Conservation (phyloP, 2,113 vertebrate genomes). For the Lampris megalopsis region DNA sequence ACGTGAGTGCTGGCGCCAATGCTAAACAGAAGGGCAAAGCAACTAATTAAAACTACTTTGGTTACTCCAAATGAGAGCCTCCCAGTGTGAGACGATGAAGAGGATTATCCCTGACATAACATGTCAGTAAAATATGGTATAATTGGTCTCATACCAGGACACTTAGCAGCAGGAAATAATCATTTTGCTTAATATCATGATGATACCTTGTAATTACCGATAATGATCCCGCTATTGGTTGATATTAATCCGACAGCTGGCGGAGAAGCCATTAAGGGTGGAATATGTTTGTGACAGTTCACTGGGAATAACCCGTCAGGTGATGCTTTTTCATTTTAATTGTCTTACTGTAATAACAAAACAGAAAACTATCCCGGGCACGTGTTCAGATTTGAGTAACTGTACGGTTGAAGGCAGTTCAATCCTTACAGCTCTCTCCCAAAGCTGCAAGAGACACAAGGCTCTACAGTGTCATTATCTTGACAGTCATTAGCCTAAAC, state of each 20-base stretch:
- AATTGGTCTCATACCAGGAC: slow-evolving; percentile 61
- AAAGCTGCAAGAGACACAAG: slow-evolving; percentile 13
- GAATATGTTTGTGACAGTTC: slow-evolving; percentile 40
- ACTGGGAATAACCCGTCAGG: slow-evolving; percentile 25
- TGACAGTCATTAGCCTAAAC: slow-evolving; percentile 1
- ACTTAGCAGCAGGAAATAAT: slow-evolving; percentile 61
- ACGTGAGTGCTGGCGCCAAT: background rate
- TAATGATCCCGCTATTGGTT: slow-evolving; percentile 59
- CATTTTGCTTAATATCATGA: slow-evolving; percentile 48
- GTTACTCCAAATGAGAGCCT: slow-evolving; percentile 10
- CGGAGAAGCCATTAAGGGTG: slow-evolving; percentile 55
- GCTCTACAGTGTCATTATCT: slow-evolving; percentile 37
- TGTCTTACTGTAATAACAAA: slow-evolving; percentile 35
- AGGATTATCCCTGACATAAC: slow-evolving; percentile 27
- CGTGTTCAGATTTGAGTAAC: slow-evolving; percentile 52
- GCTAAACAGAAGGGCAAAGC: slow-evolving; percentile 23
- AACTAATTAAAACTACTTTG: background rate
- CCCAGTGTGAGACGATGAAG: slow-evolving; percentile 24
- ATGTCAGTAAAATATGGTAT: slow-evolving; percentile 42
- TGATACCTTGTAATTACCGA: slow-evolving; percentile 64
- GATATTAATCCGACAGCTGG: slow-evolving; percentile 51
- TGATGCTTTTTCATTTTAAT: slow-evolving; percentile 44
- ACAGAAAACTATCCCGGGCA: slow-evolving; percentile 26
- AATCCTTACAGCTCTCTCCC: slow-evolving; percentile 38
- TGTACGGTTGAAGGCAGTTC: slow-evolving; percentile 46